phyloP scores from a whole-genome alignment of 2,113 vertebrate species.

The Brachypteracias leptosomus region DNA sequence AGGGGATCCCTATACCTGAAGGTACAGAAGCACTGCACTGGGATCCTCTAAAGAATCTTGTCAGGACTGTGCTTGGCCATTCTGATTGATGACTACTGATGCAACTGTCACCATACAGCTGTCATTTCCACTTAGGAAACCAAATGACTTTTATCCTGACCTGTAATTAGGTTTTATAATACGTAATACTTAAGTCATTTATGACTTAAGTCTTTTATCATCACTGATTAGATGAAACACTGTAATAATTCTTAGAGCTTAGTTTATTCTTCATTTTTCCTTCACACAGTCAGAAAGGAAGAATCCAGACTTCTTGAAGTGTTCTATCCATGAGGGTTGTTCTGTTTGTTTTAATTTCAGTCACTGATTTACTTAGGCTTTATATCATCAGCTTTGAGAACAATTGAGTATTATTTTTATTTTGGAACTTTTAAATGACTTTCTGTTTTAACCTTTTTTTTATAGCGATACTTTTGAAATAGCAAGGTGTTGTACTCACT shows the following conservation, averaged over 20 bases:
- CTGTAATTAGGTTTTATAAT: neutral
- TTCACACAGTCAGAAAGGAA: neutral
- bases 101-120: neutral
- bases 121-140: neutral
- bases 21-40: neutral
- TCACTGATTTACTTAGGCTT: neutral
- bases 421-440: neutral
- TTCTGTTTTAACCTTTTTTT: neutral
- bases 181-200: neutral
- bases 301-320: neutral
- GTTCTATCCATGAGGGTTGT: neutral
- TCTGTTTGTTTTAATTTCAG: neutral
- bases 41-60: neutral
- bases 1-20: neutral
- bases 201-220: neutral
- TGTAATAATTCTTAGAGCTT: neutral
- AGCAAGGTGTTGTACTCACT: neutral
- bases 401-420: neutral
- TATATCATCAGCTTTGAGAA: neutral
- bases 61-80: neutral
- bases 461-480: neutral
- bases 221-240: neutral
- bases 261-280: neutral
- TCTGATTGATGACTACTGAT: neutral
- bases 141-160: neutral